Evolutionary conservation across 2,113 vertebrate genomes (phyloP).

Genomic region (Chinchilla lanigera): DNA sequence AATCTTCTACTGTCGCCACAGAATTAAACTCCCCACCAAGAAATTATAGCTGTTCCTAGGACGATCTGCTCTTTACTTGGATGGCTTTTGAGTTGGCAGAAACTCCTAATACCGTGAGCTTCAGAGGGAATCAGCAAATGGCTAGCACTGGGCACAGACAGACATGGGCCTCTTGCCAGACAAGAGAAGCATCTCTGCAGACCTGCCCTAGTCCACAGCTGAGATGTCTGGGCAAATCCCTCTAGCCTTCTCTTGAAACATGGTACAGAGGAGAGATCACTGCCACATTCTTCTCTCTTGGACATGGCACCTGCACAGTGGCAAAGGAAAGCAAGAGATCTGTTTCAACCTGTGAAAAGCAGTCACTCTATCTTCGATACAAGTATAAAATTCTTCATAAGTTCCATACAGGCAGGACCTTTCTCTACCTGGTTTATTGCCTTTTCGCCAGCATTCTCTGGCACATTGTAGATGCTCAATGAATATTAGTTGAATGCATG

Average conservation of each 20-base stretch:
- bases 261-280: neutral
- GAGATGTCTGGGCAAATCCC: neutral
- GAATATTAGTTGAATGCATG: neutral
- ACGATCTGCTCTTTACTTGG: constrained; percentile 48
- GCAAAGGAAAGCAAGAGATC: neutral
- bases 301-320: neutral
- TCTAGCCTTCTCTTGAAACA: neutral
- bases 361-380: neutral
- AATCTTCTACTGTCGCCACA: constrained; percentile 60
- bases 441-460: neutral
- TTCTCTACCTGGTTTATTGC: neutral
- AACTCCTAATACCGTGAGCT: neutral
- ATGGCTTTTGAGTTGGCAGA: constrained; percentile 26
- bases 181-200: neutral
- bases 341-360: neutral
- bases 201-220: neutral
- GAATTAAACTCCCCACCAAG: constrained; percentile 69
- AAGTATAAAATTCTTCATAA: neutral
- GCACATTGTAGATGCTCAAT: neutral
- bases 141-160: neutral
- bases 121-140: neutral
- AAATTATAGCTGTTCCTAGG: constrained; percentile 62
- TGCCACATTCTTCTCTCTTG: constrained; percentile 3
- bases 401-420: neutral
- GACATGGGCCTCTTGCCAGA: neutral